Base-by-base conservation (phyloP, 2,113 vertebrate genomes). In the Pipra filicauda region DNA sequence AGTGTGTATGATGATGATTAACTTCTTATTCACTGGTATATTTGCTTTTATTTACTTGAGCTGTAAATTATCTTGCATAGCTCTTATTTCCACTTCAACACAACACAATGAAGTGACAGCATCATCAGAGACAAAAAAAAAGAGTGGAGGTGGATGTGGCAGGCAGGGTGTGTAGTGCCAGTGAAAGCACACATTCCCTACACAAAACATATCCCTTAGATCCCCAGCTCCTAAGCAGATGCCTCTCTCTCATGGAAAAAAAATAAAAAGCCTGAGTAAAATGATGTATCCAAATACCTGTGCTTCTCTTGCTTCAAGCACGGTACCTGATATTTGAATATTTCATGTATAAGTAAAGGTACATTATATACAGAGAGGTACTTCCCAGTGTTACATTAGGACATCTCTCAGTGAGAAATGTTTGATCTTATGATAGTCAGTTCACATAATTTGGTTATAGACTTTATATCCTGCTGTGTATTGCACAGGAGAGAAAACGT, bases 391-490 rank as follows among this genome's bases (percentile, higher is more conserved):
- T 94, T 94, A 67, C 67, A 80, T 76, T 88, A 79, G 64, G 75
- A 94, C 79, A 88, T 62, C 46, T 94, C 33, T 69, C 51, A 59
- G 78, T 55, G 67, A 90, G 49, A 94, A 88, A 59, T 80, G 67
- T 79, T 94, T 94, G 75, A 90, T 91, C 75, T 91, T 78, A 79
- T 89, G 62, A 78, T 82, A 95, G 76, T 81, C 65, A 92, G 51
- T 82, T 91, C 77, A 73, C 26, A 75, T 71, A 28, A 11, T 88
- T 58, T 83, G 46, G 78, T 94, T 88, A 65, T 33, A 78, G 12
- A 79, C 66, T 91, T 95, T 85, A 91, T 71, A 89, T 62, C 28
- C 70, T 79, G 54, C 58, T 93, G 37, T 66, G 76, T 70, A 54
- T 72, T 89, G 54, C 51, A 88, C 15, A 64, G 69, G 65, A 94